Evolutionary conservation across 2,797 vertebrate species (phyloP), one percentile per base, ranked within the genome.

Genomic region (Hephaestus fuliginosus): DNA sequence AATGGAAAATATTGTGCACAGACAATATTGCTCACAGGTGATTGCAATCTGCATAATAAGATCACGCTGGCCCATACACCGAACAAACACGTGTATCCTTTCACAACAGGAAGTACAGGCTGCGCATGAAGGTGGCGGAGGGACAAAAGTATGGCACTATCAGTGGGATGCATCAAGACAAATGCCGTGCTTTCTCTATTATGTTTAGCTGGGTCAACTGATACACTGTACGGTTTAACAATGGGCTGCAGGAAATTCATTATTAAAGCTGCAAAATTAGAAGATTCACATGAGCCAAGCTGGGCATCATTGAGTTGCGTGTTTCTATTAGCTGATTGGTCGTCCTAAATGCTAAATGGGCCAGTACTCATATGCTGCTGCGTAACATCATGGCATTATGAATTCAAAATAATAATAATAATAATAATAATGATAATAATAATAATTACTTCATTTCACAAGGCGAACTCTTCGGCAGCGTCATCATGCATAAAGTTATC

Each of bases 401-500:
- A 89, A 84, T 82, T 79, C 69, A 66, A 84, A 85, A 86, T 77
- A 84, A 77, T 66, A 60, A 74, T 61, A 39, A 39, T 39, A 4
- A 39, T 39, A 8, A 33, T 68, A 80, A 78, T 73, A 66, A 77
- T 66, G 67, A 81, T 81, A n/a, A n/a, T n/a, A 77, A 87, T 89
- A 86, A 85, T 77, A 46, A 62, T 43, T 87, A 88, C 82, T 85
- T 87, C 70, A 78, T 66, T 86, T 81, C 75, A 86, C 60, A 63
- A 76, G 72, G 76, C 76, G 70, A 78, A 74, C 67, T 85, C 83
- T 64, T 81, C 63, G 82, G 71, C 71, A 78, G 88, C 62, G 69
- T 84, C 87, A 88, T 65, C 67, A 76, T 81, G 88, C 88, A 88
- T 91, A 87, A 89, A 90, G 80, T 86, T 86, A 90, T 90, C 85